These are phyloP conservation scores for Balaeniceps rex DNA, from an alignment of 2,113 vertebrate species.

Conservation along the genomic window DNA sequence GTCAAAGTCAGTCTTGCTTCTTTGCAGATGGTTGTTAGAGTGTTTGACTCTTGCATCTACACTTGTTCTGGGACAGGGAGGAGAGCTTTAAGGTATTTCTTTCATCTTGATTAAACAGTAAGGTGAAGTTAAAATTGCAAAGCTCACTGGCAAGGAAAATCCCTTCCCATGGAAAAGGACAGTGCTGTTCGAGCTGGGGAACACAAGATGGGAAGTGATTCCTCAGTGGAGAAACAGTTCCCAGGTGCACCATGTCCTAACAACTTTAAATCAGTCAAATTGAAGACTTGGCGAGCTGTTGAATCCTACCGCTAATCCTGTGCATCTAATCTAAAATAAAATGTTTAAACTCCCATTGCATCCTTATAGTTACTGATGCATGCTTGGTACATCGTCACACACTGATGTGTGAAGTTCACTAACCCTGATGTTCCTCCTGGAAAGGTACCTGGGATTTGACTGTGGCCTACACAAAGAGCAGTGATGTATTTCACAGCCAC, in stretches of 20 bases:
- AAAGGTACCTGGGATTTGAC: not conserved
- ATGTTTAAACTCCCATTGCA: not conserved
- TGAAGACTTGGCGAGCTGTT: not conserved
- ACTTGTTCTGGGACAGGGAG: not conserved
- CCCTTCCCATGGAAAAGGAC: not conserved
- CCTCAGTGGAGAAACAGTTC: not conserved
- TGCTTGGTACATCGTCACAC: not conserved
- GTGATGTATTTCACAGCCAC: fast-evolving
- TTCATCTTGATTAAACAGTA: not conserved
- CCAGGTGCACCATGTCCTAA: not conserved
- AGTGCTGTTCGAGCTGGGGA: not conserved
- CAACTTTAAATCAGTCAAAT: not conserved
- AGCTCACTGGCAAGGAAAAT: not conserved
- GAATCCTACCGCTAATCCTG: not conserved
- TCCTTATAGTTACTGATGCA: not conserved
- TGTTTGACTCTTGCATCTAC: not conserved
- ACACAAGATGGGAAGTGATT: not conserved
- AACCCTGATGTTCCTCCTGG: not conserved
- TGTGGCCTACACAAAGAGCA: not conserved
- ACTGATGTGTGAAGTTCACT: not conserved
- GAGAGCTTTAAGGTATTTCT: not conserved
- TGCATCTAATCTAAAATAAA: not conserved
- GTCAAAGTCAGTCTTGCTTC: not conserved
- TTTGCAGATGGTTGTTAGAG: not conserved
- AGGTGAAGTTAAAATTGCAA: not conserved